Evolutionary conservation across 2,888 invertebrate species (phyloP), one percentile per base, ranked within the genome.

Genomic region (Metopia argyrocephala): DNA sequence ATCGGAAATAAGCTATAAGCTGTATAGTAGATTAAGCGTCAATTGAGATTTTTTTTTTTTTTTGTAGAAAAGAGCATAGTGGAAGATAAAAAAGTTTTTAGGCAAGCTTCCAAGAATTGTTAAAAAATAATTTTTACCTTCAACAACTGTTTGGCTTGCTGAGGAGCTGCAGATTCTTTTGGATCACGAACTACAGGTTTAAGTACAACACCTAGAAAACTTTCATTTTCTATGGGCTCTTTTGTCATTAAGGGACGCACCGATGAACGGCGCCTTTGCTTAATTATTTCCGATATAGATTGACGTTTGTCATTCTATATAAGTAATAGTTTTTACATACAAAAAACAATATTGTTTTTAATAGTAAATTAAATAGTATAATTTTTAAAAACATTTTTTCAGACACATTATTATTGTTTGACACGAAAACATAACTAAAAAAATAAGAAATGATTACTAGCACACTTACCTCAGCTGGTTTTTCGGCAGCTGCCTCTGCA

Each of bases 201-300:
- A 86, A 94, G 92, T 87, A 93, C 92, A 84, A 93, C 89, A 83
- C 90, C 91, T 86, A 93, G 89, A 90, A 94, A 93, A 86, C 90
- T 92, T 87, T 92, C 93, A 86, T 91, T 89, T 89, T 91, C 90
- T 85, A 91, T 88, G 84, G 91, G 91, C 85, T 89, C 87, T 87
- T 88, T 88, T 46, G 84, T 86, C 86, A 88, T 84, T 84, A 91
- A 87, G 86, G 89, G 88, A 86, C 92, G 89, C 82, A 89, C 89
- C 83, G 92, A 91, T 59, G 89, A 89, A 52, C 89, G 87, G 66
- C 89, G 88, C 27, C 87, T 85, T 82, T 87, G 86, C 69, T 84
- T 87, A 68, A 88, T 84, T 66, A 85, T 84, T 68, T 88, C 88
- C 86, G 87, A 82, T 66, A 73, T 38, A 4, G 66, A 83, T 54